phyloP scores from a whole-genome alignment of 2,888 invertebrate genomes.

The Amblyjoppa fuscipennis region DNA sequence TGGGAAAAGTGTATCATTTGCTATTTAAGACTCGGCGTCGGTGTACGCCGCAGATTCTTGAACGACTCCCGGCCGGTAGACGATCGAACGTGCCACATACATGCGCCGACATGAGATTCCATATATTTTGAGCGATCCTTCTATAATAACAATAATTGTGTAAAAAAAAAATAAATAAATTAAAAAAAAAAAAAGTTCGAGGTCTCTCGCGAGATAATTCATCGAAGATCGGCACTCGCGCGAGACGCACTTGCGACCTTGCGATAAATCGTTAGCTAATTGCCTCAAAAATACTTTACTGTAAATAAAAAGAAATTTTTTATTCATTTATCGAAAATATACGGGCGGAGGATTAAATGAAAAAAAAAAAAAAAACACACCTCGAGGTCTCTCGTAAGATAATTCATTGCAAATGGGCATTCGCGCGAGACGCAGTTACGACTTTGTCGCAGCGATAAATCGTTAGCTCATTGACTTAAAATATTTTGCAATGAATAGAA shows the following conservation, averaged over 20 bases:
- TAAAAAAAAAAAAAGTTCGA: not conserved
- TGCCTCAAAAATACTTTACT: not conserved
- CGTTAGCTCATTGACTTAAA: not conserved
- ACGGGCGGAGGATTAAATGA: not conserved
- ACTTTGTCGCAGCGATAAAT: not conserved
- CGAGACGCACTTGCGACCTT: not conserved
- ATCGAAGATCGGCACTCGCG: not conserved
- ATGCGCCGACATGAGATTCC: not conserved
- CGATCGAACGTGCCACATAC: conserved; percentile 63
- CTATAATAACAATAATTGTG: not conserved
- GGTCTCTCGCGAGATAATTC: not conserved
- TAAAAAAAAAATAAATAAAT: not conserved
- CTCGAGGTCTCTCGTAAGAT: not conserved
- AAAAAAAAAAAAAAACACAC: not conserved
- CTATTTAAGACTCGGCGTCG: conserved; percentile 65
- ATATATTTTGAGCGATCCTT: not conserved
- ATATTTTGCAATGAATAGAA: not conserved
- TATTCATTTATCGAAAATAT: not conserved
- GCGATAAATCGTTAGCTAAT: not conserved
- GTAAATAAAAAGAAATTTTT: not conserved
- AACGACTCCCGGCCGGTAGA: conserved; percentile 62
- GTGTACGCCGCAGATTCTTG: conserved; percentile 61
- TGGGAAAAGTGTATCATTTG: conserved; percentile 80
- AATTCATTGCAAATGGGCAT: not conserved
- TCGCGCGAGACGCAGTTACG: not conserved